Percentiles rank a stretch among this genome's conserved stretches.
These are phyloP conservation scores for Drosophila paracracens DNA, from an alignment of 2,888 invertebrate genomes.

Conservation along the genomic window DNA sequence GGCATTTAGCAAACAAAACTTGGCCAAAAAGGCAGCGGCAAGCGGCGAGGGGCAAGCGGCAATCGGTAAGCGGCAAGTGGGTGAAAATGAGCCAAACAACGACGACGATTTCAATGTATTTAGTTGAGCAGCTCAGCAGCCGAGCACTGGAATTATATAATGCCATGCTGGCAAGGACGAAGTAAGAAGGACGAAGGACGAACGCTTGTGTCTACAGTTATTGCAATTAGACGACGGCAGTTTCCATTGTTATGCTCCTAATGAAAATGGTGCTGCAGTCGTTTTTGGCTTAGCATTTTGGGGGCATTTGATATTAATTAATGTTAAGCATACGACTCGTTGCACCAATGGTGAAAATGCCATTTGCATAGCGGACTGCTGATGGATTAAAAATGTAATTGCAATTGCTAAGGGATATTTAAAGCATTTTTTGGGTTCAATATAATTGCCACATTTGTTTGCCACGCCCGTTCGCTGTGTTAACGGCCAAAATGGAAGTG, in stretches of 20 bases:
- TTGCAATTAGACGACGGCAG: conserved; percentile 69
- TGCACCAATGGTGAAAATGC: conserved; percentile 20
- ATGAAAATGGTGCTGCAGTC: conserved; percentile 69
- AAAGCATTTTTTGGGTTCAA: conserved; percentile 20
- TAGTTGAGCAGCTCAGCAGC: conserved; percentile 9
- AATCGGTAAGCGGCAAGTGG: conserved; percentile 50
- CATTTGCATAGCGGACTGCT: conserved; percentile 56
- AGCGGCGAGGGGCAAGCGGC: conserved; percentile 41
- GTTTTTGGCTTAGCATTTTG: conserved; percentile 55
- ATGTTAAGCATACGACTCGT: conserved; percentile 65
- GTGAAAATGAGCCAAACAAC: conserved; percentile 66
- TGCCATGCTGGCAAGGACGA: conserved; percentile 30
- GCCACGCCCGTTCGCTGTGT: conserved; percentile 5
- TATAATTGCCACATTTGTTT: conserved; percentile 31
- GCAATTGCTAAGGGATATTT: conserved; percentile 14
- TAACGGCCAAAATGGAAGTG: conserved; percentile 11
- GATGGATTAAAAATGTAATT: conserved; percentile 76
- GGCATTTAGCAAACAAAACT: conserved; percentile 75
- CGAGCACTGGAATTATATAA: conserved; percentile 50
- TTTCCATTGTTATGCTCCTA: conserved; percentile 69
- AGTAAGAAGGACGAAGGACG: neutral
- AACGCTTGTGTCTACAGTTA: conserved; percentile 53
- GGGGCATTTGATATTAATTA: conserved; percentile 74
- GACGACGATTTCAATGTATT: conserved; percentile 13
- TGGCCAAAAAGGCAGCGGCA: conserved; percentile 56